Evolutionary conservation across 2,113 vertebrate species (phyloP).

Genomic region (Embiotoca jacksoni): DNA sequence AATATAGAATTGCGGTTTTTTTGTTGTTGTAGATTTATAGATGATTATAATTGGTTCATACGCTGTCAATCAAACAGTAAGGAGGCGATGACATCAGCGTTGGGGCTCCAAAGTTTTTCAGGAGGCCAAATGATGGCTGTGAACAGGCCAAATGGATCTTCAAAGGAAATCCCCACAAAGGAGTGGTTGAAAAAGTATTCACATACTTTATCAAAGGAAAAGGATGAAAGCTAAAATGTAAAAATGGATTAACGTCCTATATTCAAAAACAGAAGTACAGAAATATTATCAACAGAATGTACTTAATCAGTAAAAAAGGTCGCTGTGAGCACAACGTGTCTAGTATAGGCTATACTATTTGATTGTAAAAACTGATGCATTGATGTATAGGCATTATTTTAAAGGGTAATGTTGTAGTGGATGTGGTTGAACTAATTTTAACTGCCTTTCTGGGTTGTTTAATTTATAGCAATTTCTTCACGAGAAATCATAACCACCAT

Average conservation of each 20-base stretch:
- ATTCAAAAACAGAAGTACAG: background rate
- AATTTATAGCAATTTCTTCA: no score
- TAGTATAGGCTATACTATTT: no score
- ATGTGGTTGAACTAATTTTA: no score
- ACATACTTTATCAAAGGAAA: background rate
- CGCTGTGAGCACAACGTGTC: no score
- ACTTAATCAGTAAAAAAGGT: background rate
- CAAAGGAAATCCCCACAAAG: background rate
- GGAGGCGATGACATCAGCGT: background rate
- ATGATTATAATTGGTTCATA: slow-evolving; percentile 22
- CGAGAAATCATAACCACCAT: no score
- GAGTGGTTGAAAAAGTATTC: background rate
- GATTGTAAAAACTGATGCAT: no score
- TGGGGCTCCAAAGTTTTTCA: background rate
- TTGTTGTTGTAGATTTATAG: background rate
- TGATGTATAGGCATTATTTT: no score
- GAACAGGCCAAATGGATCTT: background rate
- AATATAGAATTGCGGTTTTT: background rate
- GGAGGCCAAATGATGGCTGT: background rate
- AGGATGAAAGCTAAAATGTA: no score
- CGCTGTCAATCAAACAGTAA: slow-evolving; percentile 24
- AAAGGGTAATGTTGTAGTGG: no score
- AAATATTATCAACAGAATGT: background rate
- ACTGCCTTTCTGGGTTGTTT: no score
- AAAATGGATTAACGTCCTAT: no score